Conservation (phyloP, 2,113 vertebrate genomes). For the Neolamprologus hecqui region DNA sequence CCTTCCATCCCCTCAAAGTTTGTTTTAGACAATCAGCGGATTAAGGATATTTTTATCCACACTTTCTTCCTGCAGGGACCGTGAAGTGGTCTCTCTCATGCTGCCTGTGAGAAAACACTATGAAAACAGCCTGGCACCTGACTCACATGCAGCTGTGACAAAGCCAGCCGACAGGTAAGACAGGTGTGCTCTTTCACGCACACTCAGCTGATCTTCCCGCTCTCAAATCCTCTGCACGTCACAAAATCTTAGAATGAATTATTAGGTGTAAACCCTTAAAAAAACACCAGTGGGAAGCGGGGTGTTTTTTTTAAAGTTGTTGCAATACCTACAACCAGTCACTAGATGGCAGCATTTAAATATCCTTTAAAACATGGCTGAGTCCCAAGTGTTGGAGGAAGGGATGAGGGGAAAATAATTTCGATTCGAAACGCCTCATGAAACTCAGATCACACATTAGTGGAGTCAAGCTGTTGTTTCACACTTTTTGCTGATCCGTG, state of each 20-base stretch:
- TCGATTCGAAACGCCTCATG: not conserved
- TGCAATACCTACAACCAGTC: not conserved
- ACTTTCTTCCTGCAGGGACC: not conserved
- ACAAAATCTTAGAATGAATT: not conserved
- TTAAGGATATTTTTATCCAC: not conserved
- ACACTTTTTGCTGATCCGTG: not conserved
- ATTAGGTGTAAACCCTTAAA: not conserved
- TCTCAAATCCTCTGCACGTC: not conserved
- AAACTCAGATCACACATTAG: not conserved
- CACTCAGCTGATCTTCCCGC: not conserved
- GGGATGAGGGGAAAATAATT: not conserved
- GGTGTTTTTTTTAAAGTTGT: not conserved
- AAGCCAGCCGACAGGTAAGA: not conserved
- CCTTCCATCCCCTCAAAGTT: not conserved
- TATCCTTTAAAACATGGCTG: not conserved
- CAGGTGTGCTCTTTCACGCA: not conserved
- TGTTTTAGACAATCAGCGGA: not conserved
- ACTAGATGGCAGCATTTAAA: slow-evolving; percentile 16
- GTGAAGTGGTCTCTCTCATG: not conserved
- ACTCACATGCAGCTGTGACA: fast-evolving
- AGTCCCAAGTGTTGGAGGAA: not conserved
- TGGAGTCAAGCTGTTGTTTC: not conserved
- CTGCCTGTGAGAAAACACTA: not conserved
- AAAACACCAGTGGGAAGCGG: fast-evolving
- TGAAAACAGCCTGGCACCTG: not conserved